Base-by-base conservation (phyloP, 1,140 invertebrate genomes). In the Stenopsyche tienmushanensis region DNA sequence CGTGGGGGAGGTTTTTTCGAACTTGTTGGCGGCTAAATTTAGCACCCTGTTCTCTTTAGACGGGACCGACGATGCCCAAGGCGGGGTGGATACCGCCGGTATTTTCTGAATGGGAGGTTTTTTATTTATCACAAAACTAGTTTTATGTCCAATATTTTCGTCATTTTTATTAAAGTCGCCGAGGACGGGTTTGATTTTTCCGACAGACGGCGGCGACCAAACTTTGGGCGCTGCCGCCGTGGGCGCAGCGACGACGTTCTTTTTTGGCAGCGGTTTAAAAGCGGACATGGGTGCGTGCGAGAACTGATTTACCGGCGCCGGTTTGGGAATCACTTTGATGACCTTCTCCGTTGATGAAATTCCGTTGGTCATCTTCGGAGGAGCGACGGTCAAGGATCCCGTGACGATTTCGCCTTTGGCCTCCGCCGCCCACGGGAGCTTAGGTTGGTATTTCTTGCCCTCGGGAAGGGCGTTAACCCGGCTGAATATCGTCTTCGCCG, bases 271-370 rank as follows among this genome's bases (percentile, higher is more conserved):
- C 5, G 88, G 87, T 65, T 85, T 85, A 65, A 89, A 89, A 15
- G 87, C 86, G 8, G 88, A 89, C 76, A 86, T 83, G 1, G 86
- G 86, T 1, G 87, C 87, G 71, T 89, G 88, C 42, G 85, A 87
- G 69, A 90, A 90, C 66, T 88, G 83, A 75, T 88, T 87, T 0
- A 88, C 81, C 0, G 82, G 84, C 47, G 82, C 74, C 15, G 83
- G 84, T 73, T 83, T 82, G n/a, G 83, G 78, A 5, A 81, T 75
- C 39, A 80, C 78, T 60, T 71, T 71, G 8, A 67, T 50, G 7
- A 65, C 47, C 55, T 66, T 64, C 13, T 55, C 53, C 25, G 44
- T 21, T n/a, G 53, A 29, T 34, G n/a, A 9, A 10, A 44, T 17
- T 7, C 15, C 49, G 25, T 72, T 66, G 73, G 73, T 34, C 67